Evolutionary conservation across 30 jellyfish, hydroid and myxozoan genomes (phyloP).

Genomic region (Pseudorhiza aurosa): DNA sequence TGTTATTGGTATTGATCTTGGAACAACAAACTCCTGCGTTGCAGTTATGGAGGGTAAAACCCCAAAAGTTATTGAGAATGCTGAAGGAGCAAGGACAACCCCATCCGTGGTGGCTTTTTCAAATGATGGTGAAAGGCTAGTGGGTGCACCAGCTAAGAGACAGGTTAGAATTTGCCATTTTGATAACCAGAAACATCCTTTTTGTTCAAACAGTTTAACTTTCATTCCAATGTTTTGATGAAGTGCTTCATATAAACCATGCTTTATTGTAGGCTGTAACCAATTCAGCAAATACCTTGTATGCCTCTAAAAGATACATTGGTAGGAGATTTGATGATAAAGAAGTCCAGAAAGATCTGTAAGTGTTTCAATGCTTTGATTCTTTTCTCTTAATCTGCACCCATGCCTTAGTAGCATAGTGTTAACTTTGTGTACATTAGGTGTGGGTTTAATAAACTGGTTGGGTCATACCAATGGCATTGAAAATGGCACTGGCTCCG

Average conservation of each 20-base stretch:
- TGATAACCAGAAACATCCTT: not conserved
- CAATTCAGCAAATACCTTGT: constrained; percentile 84
- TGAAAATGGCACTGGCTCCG: no score
- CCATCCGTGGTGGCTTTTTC: constrained; percentile 97
- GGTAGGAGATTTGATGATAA: constrained; percentile 92
- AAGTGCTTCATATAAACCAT: no score
- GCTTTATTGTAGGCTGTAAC: constrained; percentile 81
- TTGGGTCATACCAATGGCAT: no score
- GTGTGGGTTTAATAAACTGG: no score
- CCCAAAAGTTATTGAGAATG: constrained; percentile 90
- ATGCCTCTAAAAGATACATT: constrained; percentile 92
- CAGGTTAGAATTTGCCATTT: constrained; percentile 55
- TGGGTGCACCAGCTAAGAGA: constrained; percentile 98
- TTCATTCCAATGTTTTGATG: not conserved
- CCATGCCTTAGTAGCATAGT: no score
- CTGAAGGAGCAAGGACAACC: constrained; percentile 97
- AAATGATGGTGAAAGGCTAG: constrained; percentile 92
- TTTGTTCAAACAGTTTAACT: not conserved
- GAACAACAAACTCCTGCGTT: constrained; percentile 98
- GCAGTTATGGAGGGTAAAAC: constrained; percentile 98
- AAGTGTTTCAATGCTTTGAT: constrained; percentile 2
- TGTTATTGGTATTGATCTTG: constrained; percentile 97
- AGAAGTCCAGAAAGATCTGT: constrained; percentile 95
- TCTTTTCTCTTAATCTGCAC: not conserved
- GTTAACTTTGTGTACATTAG: no score